Conservation (phyloP, 2,113 vertebrate genomes). For the Pyxicephalus adspersus region DNA sequence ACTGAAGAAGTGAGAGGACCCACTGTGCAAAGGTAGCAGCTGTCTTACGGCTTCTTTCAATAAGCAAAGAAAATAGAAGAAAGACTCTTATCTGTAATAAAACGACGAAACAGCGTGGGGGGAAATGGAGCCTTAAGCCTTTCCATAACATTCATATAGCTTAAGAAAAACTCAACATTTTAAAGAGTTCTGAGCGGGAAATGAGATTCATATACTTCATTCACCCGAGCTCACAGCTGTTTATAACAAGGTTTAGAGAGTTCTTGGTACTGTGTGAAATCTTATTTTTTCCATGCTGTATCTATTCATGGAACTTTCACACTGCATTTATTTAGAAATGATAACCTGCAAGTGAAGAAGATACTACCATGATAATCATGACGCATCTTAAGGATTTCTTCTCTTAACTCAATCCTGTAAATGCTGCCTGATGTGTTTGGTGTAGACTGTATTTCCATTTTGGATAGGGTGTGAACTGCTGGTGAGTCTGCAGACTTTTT, state of each 20-base stretch:
- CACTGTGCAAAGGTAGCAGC: slow-evolving; percentile 3
- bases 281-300: not conserved
- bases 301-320: slow-evolving; percentile 5
- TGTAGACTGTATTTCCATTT: too few relatives aligned
- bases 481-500: too few relatives aligned
- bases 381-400: not conserved
- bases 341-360: not conserved
- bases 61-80: slow-evolving; percentile 32
- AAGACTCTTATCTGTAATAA: slow-evolving; percentile 33
- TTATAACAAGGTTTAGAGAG: not conserved
- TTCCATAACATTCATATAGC: slow-evolving; percentile 2
- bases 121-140: not conserved
- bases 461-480: too few relatives aligned
- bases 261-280: not conserved
- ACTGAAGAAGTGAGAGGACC: not conserved
- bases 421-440: too few relatives aligned
- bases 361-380: slow-evolving; percentile 17
- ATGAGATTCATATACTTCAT: not conserved
- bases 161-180: slow-evolving; percentile 15
- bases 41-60: slow-evolving; percentile 32
- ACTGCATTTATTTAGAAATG: not conserved
- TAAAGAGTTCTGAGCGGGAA: not conserved
- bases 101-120: slow-evolving; percentile 23
- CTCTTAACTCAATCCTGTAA: too few relatives aligned
- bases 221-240: not conserved